Conservation (phyloP, 2,888 invertebrate genomes). For the Hemaris fuciformis region DNA sequence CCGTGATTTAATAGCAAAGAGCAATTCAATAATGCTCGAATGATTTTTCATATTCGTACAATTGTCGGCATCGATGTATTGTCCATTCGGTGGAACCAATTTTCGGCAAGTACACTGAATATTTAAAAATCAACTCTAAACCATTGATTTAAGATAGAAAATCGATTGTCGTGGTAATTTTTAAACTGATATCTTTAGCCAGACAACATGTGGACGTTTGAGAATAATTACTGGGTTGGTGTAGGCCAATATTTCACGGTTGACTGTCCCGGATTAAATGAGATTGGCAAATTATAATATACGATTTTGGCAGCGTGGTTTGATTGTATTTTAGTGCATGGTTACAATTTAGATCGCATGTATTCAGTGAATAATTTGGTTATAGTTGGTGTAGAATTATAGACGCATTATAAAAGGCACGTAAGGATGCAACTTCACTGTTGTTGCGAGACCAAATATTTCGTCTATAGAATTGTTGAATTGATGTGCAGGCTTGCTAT, state of each 20-base stretch:
- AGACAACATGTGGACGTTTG: constrained; percentile 38
- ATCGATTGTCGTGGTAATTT: constrained; percentile 18
- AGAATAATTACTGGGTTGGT: constrained; percentile 40
- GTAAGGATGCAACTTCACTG: too few species aligned
- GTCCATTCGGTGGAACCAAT: constrained; percentile 57
- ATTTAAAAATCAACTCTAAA: constrained; percentile 25
- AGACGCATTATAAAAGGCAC: too few species aligned
- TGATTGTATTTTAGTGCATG: neutral
- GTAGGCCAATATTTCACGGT: constrained; percentile 45
- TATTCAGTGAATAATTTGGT: neutral
- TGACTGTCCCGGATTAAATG: constrained; percentile 37
- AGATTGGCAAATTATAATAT: constrained; percentile 34
- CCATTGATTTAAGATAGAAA: constrained; percentile 25
- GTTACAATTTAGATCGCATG: neutral
- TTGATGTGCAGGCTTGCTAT: too few species aligned
- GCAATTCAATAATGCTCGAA: constrained; percentile 74
- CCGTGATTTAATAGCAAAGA: constrained; percentile 63
- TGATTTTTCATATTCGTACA: constrained; percentile 77
- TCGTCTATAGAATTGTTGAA: too few species aligned
- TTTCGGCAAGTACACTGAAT: constrained; percentile 38
- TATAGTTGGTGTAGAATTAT: neutral
- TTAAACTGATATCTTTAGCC: constrained; percentile 27
- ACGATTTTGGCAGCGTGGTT: constrained; percentile 2
- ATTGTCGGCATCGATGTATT: constrained; percentile 60
- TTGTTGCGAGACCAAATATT: too few species aligned